Evolutionary conservation across 2,888 invertebrate species (phyloP).

Genomic region (Lasius fuliginosus): DNA sequence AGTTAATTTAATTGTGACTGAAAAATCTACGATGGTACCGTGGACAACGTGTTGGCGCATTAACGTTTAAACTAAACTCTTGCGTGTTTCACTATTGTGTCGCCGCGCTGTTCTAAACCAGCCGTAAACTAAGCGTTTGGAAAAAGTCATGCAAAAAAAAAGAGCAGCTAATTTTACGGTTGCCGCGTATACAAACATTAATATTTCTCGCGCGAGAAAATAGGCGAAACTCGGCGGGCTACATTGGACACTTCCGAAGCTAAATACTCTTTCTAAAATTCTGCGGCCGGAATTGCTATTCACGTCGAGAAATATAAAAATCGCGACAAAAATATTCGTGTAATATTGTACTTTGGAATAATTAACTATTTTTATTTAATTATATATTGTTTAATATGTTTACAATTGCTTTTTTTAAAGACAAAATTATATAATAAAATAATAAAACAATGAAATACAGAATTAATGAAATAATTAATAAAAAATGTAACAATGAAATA

Average conservation of each 20-base stretch:
- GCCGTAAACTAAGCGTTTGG: constrained; percentile 22
- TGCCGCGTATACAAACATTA: constrained; percentile 17
- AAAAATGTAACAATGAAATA: neutral
- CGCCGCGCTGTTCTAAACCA: neutral
- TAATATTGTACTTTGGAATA: neutral
- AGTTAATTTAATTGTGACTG: constrained; percentile 14
- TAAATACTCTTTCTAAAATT: constrained; percentile 42
- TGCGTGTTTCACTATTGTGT: constrained; percentile 33
- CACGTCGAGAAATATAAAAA: constrained; percentile 5
- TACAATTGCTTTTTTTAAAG: neutral
- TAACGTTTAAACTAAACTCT: constrained; percentile 31
- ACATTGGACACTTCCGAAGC: constrained; percentile 36
- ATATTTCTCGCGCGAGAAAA: constrained; percentile 34
- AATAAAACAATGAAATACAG: neutral
- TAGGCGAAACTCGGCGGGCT: constrained; percentile 31
- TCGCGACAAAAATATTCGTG: neutral
- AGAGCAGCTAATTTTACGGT: constrained; percentile 15
- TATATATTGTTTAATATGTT: neutral
- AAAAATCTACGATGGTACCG: neutral
- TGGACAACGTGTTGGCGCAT: neutral
- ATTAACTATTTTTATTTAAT: neutral
- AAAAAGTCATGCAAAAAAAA: constrained; percentile 31
- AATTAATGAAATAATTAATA: neutral
- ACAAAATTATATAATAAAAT: neutral
- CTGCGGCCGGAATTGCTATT: constrained; percentile 20